Base-by-base conservation (phyloP, 2,113 vertebrate genomes). In the Hippopotamus amphibius region DNA sequence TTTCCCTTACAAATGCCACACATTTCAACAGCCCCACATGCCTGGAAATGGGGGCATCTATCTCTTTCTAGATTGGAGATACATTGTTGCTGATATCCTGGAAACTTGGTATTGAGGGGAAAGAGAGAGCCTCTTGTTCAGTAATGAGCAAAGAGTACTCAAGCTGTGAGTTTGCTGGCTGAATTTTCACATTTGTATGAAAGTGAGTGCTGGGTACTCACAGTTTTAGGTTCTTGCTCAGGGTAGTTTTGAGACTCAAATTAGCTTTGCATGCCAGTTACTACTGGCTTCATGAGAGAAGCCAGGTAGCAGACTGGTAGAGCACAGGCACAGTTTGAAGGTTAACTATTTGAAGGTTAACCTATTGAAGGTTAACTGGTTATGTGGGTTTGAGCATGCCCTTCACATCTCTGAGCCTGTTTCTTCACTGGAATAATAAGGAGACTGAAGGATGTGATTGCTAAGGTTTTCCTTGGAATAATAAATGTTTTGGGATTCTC, bases 401-500 rank as follows among this genome's bases (percentile, higher is more conserved):
- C 50, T 30, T 37, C 8, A 86, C 24, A n/a, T 79, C 53, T 61
- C 24, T 6, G 4, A 79, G 13, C 12, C 83, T 68, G 15, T 50
- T n/a, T 81, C 53, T 69, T 53, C 48, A 41, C 33, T 65, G 50
- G 8, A 57, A 16, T 19, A 48, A 72, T 33, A 10, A 83, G 41
- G 72, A 28, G 17, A 57, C 17, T 30, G 33, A n/a, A 61, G 46
- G 19, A 41, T 30, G 22, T 33, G 50, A 63, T 74, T 19, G 66
- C 59, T 9, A 57, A 63, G 21, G 26, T 48, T 66, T 94, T 87
- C 80, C 77, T 83, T 90, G 61, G 15, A 94, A 92, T 92, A 88
- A 90, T 90, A 94, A 87, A 95, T 72, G 28, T 84, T 76, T 50
- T 83, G 80, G 22, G 55, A 57, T 84, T 86, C 63, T 87, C 59